These are phyloP conservation scores for Leptonema lineaticorne DNA, from an alignment of 1,140 invertebrate genomes.

Conservation along the genomic window DNA sequence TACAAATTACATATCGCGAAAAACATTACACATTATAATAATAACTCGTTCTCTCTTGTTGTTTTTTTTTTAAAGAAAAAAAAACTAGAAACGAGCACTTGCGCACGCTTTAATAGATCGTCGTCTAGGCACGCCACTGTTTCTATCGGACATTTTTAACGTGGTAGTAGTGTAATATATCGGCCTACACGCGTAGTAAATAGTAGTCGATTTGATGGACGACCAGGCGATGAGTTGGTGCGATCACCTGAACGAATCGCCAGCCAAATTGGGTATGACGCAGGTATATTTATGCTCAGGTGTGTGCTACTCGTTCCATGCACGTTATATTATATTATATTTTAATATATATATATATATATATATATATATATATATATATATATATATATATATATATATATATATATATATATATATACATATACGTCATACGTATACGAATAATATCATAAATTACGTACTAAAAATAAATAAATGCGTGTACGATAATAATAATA, in stretches of 20 bases:
- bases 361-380: neutral
- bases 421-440: too few species aligned
- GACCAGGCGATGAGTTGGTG: constrained; percentile 36
- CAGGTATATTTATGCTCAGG: constrained; percentile 33
- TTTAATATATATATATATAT: neutral
- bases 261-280: constrained; percentile 37
- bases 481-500: too few species aligned
- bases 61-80: too few species aligned
- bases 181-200: constrained; percentile 32
- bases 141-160: too few species aligned
- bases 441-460: too few species aligned
- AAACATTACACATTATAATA: too few species aligned
- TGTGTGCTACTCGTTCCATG: neutral
- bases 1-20: too few species aligned
- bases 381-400: neutral
- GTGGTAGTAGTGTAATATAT: constrained; percentile 31
- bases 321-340: neutral
- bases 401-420: neutral
- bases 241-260: constrained; percentile 39
- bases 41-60: too few species aligned
- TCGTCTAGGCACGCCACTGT: too few species aligned
- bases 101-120: too few species aligned
- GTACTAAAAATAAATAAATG: too few species aligned
- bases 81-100: too few species aligned
- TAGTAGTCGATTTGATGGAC: constrained; percentile 37